A percentile compares a stretch with the other conserved stretches of the same genome.
Evolutionary conservation across 1,140 invertebrate species (phyloP).

Genomic region (Cepaea nemoralis): DNA sequence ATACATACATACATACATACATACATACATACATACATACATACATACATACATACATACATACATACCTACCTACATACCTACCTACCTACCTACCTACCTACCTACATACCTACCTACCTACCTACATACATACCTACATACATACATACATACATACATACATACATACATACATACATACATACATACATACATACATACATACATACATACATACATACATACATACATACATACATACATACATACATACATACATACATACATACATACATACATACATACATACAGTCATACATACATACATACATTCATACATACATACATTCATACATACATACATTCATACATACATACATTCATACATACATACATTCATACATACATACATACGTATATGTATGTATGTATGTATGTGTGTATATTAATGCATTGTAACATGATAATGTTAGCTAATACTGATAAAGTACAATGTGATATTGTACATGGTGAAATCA

Average conservation of each 20-base stretch:
- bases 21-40: background rate
- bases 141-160: background rate
- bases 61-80: too few relatives aligned
- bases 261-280: background rate
- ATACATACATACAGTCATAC: too few relatives aligned
- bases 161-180: background rate
- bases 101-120: too few relatives aligned
- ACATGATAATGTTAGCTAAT: too few relatives aligned
- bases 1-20: slow-evolving; percentile 5
- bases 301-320: background rate
- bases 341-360: slow-evolving; percentile 1
- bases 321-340: slow-evolving; percentile 1
- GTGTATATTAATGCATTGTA: too few relatives aligned
- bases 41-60: background rate
- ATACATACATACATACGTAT: slow-evolving; percentile 12
- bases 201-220: background rate
- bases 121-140: too few relatives aligned
- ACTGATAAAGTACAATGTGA: too few relatives aligned
- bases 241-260: background rate
- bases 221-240: slow-evolving; percentile 4
- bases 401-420: slow-evolving; percentile 12
- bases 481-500: too few relatives aligned
- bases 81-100: too few relatives aligned
- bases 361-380: slow-evolving; percentile 1
- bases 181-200: background rate